A percentile compares a stretch with the other conserved stretches of the same genome.
Conservation (phyloP, 2,113 vertebrate species). For the Notothenia coriiceps region DNA sequence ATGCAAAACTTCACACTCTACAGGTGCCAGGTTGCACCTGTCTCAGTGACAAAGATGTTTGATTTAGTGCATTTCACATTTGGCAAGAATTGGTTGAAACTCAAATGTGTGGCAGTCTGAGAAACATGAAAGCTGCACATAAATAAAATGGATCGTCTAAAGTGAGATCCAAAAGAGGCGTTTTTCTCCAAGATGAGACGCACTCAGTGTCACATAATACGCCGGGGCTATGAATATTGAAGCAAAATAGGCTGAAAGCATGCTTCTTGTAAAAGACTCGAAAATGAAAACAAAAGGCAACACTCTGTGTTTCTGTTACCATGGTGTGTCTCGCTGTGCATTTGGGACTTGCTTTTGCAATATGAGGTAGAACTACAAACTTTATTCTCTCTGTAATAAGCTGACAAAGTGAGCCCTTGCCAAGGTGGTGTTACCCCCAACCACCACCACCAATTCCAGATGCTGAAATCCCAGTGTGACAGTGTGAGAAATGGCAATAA, state of each 20-base stretch:
- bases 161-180: slow-evolving; percentile 48
- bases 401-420: slow-evolving; percentile 48
- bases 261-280: slow-evolving; percentile 53
- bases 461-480: slow-evolving; percentile 67
- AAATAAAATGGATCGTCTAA: slow-evolving; percentile 9
- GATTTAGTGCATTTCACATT: slow-evolving; percentile 40
- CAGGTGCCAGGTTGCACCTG: slow-evolving; percentile 24
- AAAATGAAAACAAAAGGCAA: slow-evolving; percentile 67
- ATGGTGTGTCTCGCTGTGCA: slow-evolving; percentile 49
- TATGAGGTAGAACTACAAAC: slow-evolving; percentile 59
- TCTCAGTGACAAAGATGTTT: neutral
- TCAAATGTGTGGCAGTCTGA: slow-evolving; percentile 20
- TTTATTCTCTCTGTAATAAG: slow-evolving; percentile 70
- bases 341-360: slow-evolving; percentile 64
- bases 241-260: slow-evolving; percentile 62
- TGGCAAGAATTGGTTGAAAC: slow-evolving; percentile 32
- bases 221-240: slow-evolving; percentile 55
- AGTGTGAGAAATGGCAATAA: slow-evolving; percentile 61
- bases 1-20: neutral
- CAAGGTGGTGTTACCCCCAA: slow-evolving; percentile 38
- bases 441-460: slow-evolving; percentile 56
- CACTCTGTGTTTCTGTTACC: slow-evolving; percentile 50
- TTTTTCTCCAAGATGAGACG: slow-evolving; percentile 41
- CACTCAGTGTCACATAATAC: slow-evolving; percentile 42
- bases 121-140: slow-evolving; percentile 31